Percentiles rank a stretch among this genome's conserved stretches.
These are phyloP conservation scores for Caenorhabditis sp. DNA, from an alignment of 2,888 invertebrate genomes.

Conservation along the genomic window DNA sequence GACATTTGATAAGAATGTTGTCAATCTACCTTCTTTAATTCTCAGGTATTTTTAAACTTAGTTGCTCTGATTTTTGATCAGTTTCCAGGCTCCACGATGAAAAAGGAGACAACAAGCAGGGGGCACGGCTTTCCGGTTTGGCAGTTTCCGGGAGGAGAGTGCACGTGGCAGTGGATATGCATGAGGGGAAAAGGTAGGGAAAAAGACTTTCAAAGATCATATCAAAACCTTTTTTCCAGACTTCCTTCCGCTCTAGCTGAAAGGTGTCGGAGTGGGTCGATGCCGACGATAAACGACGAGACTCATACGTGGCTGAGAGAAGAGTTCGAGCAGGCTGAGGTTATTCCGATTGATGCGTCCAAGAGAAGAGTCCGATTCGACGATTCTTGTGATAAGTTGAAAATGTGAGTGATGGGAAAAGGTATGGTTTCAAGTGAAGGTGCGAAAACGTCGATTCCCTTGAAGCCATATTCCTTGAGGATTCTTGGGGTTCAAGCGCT, in stretches of 20 bases:
- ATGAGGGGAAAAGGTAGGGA: slow-evolving; percentile 59
- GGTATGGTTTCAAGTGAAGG: too few relatives aligned
- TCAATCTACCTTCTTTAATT: slow-evolving; percentile 69
- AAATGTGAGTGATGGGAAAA: slow-evolving; percentile 37
- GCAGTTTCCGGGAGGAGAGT: slow-evolving; percentile 70
- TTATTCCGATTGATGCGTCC: slow-evolving; percentile 69
- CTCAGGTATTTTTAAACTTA: slow-evolving; percentile 64
- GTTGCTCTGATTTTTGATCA: neutral
- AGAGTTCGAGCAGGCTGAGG: slow-evolving; percentile 71
- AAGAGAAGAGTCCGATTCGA: slow-evolving; percentile 57
- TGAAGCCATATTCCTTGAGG: too few relatives aligned
- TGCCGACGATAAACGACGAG: slow-evolving; percentile 64
- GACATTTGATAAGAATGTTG: slow-evolving; percentile 53
- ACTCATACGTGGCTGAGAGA: slow-evolving; percentile 71
- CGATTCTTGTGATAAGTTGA: slow-evolving; percentile 42
- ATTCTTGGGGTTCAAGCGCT: too few relatives aligned
- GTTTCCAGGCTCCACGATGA: slow-evolving; percentile 73
- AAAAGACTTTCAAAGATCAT: slow-evolving; percentile 1
- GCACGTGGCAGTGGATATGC: slow-evolving; percentile 69
- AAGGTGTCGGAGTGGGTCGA: slow-evolving; percentile 54
- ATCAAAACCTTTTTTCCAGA: slow-evolving; percentile 24
- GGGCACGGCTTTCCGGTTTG: slow-evolving; percentile 71
- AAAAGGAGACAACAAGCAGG: slow-evolving; percentile 59
- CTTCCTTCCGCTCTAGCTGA: slow-evolving; percentile 60
- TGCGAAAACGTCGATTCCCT: too few relatives aligned